Base-by-base conservation (phyloP, 2,888 invertebrate species). In the Lasioglossum leucozonium region DNA sequence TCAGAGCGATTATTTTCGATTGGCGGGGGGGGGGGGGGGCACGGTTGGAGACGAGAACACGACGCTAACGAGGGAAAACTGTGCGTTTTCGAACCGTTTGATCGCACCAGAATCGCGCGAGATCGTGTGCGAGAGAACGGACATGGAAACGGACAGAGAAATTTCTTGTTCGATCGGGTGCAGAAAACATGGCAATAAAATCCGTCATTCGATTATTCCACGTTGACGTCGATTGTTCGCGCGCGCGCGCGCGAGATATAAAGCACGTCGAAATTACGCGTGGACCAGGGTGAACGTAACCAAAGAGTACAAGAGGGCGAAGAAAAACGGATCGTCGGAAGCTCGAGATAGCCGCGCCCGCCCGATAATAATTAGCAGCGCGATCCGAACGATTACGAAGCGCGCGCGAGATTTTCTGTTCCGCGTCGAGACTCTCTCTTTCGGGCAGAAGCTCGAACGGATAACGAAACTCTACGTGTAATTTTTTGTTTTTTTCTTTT, bases 371-470 rank as follows among this genome's bases (percentile, higher is more conserved):
- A 6, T 34, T 2, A 34, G 1, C 18, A 40, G n/a, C n/a, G 73
- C 11, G 40, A 67, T 55, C 55, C 55, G 55, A 55, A n/a, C 55
- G 47, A 67, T 79, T 42, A 44, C n/a, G 18, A 44, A 55, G 10
- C n/a, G n/a, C 79, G 10, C n/a, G n/a, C 79, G 69, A 58, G 37
- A 67, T 67, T n/a, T n/a, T 42, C 34, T 81, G 67, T 26, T 37
- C 40, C 37, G 37, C 58, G 34, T 47, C 51, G 44, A 82, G 10
- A 10, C 22, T 11, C 22, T 34, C n/a, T n/a, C n/a, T 34, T 3
- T 34, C 34, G 2, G 34, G 34, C n/a, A n/a, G 22, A 8, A 0
- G 34, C 22, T 26, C 30, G 40, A 26, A 82, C 47, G 71, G 71
- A 58, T n/a, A n/a, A n/a, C n/a, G 44, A 67, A 16, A 44, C 44